These are phyloP conservation scores for Oxygymnocypris stewartii DNA, from an alignment of 2,113 vertebrate genomes.

Conservation along the genomic window DNA sequence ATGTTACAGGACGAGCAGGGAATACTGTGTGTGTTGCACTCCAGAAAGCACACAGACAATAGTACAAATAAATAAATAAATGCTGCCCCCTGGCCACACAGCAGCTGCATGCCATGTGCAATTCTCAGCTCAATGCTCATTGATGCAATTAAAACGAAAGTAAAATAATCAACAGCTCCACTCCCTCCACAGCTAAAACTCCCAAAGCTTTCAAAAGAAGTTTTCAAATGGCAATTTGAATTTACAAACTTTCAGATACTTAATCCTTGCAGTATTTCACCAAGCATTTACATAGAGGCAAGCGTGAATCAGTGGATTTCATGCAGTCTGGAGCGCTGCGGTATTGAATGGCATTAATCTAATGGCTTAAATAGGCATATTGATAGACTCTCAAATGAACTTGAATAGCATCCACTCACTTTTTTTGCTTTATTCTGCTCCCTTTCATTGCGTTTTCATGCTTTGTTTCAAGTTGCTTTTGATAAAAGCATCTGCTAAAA, in stretches of 20 bases:
- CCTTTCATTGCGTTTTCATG: not conserved
- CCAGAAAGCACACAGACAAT: constrained; percentile 52
- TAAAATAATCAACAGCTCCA: constrained; percentile 51
- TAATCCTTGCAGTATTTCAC: not conserved
- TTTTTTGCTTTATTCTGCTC: not conserved
- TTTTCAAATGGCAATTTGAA: not conserved
- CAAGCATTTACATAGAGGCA: not conserved
- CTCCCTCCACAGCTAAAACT: constrained; percentile 5
- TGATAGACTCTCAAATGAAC: not conserved
- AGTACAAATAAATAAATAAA: constrained; percentile 46
- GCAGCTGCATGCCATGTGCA: constrained; percentile 51
- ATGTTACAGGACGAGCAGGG: constrained; percentile 48
- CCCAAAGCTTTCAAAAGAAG: not conserved
- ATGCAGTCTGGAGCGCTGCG: not conserved
- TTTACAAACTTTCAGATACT: constrained; percentile 11
- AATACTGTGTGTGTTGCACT: constrained; percentile 52
- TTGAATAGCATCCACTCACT: not conserved
- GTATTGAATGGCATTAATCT: not conserved
- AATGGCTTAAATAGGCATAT: not conserved
- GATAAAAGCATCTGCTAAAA: not conserved
- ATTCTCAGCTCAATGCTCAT: constrained; percentile 56
- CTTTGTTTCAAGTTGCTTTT: not conserved
- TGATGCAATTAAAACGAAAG: constrained; percentile 67
- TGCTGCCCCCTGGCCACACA: constrained; percentile 51
- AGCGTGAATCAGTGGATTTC: not conserved